phyloP scores from a whole-genome alignment of 2,888 invertebrate species.

The Oligia fasciuncula region DNA sequence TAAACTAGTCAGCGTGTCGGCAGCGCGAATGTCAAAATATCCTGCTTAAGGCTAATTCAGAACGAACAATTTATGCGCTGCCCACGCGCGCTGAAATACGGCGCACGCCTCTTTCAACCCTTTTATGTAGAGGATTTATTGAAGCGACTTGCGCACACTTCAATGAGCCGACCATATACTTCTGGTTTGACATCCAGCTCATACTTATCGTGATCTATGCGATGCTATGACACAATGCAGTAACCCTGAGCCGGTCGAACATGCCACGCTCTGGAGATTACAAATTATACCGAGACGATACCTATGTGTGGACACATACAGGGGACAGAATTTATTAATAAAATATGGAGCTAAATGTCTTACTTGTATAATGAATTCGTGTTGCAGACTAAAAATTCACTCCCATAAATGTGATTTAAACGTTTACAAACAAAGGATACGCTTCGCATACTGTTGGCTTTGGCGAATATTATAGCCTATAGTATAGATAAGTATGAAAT shows the following conservation, averaged over 20 bases:
- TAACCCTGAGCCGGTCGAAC: slow-evolving; percentile 72
- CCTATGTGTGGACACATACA: slow-evolving; percentile 3
- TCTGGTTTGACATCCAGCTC: slow-evolving; percentile 81
- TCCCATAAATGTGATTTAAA: not conserved
- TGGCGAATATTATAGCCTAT: not conserved
- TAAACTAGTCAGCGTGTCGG: slow-evolving; percentile 80
- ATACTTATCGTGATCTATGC: slow-evolving; percentile 82
- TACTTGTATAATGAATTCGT: slow-evolving; percentile 8
- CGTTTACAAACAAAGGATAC: not conserved
- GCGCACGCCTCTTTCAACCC: slow-evolving; percentile 85
- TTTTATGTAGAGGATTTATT: slow-evolving; percentile 87
- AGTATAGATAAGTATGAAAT: slow-evolving; percentile 50
- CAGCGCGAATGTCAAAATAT: slow-evolving; percentile 83
- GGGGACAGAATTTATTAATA: slow-evolving; percentile 8
- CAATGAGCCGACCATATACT: slow-evolving; percentile 79
- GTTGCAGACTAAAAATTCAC: not conserved
- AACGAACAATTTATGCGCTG: slow-evolving; percentile 85
- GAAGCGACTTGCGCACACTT: slow-evolving; percentile 80
- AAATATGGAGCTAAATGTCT: slow-evolving; percentile 22
- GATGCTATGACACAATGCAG: slow-evolving; percentile 74
- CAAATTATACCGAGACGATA: slow-evolving; percentile 67
- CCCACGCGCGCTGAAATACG: slow-evolving; percentile 86
- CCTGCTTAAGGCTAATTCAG: slow-evolving; percentile 86
- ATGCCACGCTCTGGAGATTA: slow-evolving; percentile 74
- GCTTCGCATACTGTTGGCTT: not conserved